Evolutionary conservation across 2,113 vertebrate genomes (phyloP).

Genomic region (Rhabdornis inornatus): DNA sequence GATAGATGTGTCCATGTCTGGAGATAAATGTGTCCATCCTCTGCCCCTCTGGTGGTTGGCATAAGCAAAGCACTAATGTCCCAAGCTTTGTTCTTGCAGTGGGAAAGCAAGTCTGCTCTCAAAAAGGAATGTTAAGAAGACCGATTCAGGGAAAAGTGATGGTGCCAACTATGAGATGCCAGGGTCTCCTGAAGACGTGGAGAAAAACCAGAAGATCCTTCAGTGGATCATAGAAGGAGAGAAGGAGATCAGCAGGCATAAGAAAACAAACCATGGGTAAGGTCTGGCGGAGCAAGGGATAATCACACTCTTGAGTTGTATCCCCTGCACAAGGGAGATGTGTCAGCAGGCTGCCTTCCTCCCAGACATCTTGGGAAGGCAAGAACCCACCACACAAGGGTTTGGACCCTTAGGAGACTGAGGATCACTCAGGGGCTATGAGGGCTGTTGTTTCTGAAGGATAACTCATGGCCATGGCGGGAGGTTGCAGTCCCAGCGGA

Average conservation of each 20-base stretch:
- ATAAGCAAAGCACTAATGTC: background rate
- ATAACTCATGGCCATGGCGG: background rate
- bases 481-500: background rate
- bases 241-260: slow-evolving; percentile 85
- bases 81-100: slow-evolving; percentile 68
- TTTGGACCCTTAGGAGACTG: background rate
- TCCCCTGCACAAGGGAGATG: background rate
- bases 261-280: slow-evolving; percentile 87
- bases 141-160: slow-evolving; percentile 75
- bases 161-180: slow-evolving; percentile 75
- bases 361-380: background rate
- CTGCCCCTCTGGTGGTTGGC: background rate
- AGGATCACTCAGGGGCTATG: fast-evolving
- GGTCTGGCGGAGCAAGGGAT: background rate
- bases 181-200: slow-evolving; percentile 81
- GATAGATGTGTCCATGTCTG: background rate
- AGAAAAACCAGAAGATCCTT: slow-evolving; percentile 94
- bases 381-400: background rate
- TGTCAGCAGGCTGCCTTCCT: background rate
- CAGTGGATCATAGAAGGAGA: slow-evolving; percentile 98
- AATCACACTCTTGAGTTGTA: background rate
- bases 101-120: slow-evolving; percentile 82
- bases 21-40: background rate
- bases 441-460: background rate
- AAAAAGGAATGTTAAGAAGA: slow-evolving; percentile 84